phyloP scores from a whole-genome alignment of 2,797 vertebrate species.

The Chrosomus eos region DNA sequence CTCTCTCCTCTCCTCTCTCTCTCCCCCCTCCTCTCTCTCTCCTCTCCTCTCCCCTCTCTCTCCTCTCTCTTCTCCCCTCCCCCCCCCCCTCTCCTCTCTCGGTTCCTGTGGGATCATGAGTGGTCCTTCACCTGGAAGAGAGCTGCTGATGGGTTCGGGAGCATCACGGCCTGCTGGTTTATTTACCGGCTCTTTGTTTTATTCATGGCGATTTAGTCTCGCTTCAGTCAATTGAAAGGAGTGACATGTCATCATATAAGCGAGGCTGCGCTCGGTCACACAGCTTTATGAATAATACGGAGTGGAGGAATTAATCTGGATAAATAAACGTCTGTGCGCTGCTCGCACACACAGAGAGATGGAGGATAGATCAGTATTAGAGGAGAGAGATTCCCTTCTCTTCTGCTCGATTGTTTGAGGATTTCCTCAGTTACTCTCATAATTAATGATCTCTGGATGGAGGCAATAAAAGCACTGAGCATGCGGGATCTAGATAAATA shows the following conservation, averaged over 20 bases:
- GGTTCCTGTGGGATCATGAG: not conserved
- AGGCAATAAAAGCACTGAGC: not conserved
- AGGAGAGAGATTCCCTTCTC: slow-evolving; percentile 1
- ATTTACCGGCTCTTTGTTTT: slow-evolving; percentile 76
- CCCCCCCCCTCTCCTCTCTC: slow-evolving; percentile 49
- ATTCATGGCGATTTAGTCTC: slow-evolving; percentile 78
- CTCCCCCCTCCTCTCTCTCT: not conserved
- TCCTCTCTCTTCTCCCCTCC: slow-evolving; percentile 49
- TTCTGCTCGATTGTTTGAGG: not conserved
- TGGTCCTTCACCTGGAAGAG: slow-evolving; percentile 71
- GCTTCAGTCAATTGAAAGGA: slow-evolving; percentile 74
- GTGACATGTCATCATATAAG: slow-evolving; percentile 76
- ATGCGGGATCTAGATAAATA: not conserved
- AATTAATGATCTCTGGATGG: not conserved
- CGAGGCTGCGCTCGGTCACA: slow-evolving; percentile 64
- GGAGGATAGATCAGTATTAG: not conserved
- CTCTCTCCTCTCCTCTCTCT: slow-evolving; percentile 43
- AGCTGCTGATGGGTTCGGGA: slow-evolving; percentile 50
- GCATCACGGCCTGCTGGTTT: slow-evolving; percentile 70
- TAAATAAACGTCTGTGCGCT: slow-evolving; percentile 75
- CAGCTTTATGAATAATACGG: slow-evolving; percentile 75
- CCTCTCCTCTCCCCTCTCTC: slow-evolving; percentile 51
- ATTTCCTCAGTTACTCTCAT: not conserved
- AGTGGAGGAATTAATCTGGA: slow-evolving; percentile 75
- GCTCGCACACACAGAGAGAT: slow-evolving; percentile 60